A percentile compares a stretch with the other conserved stretches of the same genome.
Evolutionary conservation across 1,140 invertebrate genomes (phyloP).

Genomic region (Diabrotica virgifera): DNA sequence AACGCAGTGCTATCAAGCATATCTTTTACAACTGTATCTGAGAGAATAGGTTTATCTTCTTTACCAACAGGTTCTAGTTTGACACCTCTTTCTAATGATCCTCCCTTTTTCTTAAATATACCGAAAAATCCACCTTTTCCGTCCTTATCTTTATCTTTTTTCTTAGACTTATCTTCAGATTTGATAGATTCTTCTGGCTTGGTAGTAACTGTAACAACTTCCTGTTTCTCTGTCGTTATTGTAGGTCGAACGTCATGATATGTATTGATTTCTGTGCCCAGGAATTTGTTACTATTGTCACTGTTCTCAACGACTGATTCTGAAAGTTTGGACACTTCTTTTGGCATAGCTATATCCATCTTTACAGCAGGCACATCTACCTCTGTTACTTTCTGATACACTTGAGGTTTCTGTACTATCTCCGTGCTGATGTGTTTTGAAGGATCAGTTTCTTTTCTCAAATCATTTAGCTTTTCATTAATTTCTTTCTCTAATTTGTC

Average conservation of each 20-base stretch:
- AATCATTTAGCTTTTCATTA: slow-evolving; percentile 23
- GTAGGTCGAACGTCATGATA: slow-evolving; percentile 29
- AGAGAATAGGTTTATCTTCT: neutral
- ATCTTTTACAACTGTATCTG: neutral
- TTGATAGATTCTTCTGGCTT: neutral
- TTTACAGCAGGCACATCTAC: neutral
- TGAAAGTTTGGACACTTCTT: too few relatives aligned
- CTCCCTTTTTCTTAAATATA: slow-evolving; percentile 16
- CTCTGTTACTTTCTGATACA: neutral
- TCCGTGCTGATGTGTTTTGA: neutral
- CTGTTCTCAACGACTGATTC: too few relatives aligned
- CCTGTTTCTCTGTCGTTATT: too few relatives aligned
- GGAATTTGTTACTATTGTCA: slow-evolving; percentile 9
- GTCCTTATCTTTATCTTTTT: slow-evolving; percentile 19
- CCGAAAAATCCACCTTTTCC: slow-evolving; percentile 27
- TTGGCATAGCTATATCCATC: too few relatives aligned
- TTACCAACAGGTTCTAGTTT: neutral
- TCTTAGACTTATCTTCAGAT: neutral
- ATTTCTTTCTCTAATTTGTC: slow-evolving; percentile 28
- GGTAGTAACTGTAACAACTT: neutral
- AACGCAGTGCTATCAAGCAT: neutral
- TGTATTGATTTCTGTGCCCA: slow-evolving; percentile 17
- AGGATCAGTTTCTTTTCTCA: slow-evolving; percentile 19
- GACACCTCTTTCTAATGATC: slow-evolving; percentile 13
- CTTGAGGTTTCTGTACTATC: neutral